Evolutionary conservation across 2,797 vertebrate genomes (phyloP), one percentile per base, ranked within the genome.

Genomic region (Craterocephalus amniculus): DNA sequence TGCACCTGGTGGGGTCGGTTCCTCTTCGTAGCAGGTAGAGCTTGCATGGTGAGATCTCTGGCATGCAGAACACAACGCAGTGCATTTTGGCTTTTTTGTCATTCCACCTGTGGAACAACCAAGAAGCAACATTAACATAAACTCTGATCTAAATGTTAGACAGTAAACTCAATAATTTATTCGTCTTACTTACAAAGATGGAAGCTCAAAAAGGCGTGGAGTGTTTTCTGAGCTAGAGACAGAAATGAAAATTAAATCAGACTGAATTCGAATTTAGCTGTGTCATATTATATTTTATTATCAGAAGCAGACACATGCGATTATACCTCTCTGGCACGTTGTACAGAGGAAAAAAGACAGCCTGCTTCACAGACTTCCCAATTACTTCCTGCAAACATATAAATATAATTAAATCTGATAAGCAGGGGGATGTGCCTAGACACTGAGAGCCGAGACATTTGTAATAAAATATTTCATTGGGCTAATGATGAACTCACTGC

Each of bases 41-140:
- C 89, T 96, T 98, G 60, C 91, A 93, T 64, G 95, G 64, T 0
- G 95, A 96, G 74, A 95, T 91, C 83, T 96, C 95, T 55, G 95
- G 91, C 93, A 99, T 95, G 65, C 95, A 96, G 93, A 99, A 99
- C 68, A 98, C 93, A 74, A 96, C 92, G 61, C 96, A 96, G 88
- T 97, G 98, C 84, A 98, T 93, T 88, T 93, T 95, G 67, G 94
- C 90, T 61, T 95, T 95, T 92, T 95, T 99, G 88, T 99, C 95
- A 60, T 99, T 99, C 97, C 98, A 99, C 85, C 98, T 99, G 85
- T 43, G 83, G 45, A 12, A 48, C 4, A 18, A 70, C 66, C 24
- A 63, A 45, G 12, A 71, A 49, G 29, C 0, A 65, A 26, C 2
- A 56, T 51, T 4, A 40, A 63, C 8, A 48, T 1, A 49, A 70